Conservation (phyloP, 2,888 invertebrate genomes). For the Alloscopus bannaensis region DNA sequence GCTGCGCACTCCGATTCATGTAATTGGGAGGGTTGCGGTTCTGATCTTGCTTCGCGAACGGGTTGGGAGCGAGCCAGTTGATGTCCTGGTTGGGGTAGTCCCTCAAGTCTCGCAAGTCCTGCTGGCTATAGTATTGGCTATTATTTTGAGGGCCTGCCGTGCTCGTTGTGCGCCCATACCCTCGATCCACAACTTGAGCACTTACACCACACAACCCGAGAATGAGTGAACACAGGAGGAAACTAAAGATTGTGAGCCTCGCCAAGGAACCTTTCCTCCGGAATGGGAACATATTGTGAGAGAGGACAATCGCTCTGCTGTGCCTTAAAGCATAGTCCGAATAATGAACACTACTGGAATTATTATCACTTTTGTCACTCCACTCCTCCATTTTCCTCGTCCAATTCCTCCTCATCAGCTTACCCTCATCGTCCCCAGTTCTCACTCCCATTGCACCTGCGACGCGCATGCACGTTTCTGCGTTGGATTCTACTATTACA, state of each 20-base stretch:
- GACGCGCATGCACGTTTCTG: too few species aligned
- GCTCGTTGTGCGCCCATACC: constrained; percentile 38
- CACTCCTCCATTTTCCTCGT: neutral
- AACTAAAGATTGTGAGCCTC: constrained; percentile 12
- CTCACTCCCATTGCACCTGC: too few species aligned
- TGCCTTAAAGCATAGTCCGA: too few species aligned
- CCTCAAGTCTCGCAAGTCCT: constrained; percentile 56
- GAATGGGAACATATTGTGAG: constrained; percentile 58
- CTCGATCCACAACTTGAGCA: constrained; percentile 48
- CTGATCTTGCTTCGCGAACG: constrained; percentile 53
- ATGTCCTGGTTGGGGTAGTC: constrained; percentile 62
- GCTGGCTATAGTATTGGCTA: constrained; percentile 17
- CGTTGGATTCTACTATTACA: too few species aligned
- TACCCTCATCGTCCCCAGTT: neutral
- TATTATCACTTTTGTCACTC: neutral
- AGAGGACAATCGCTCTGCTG: neutral
- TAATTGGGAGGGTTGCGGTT: neutral
- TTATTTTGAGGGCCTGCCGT: constrained; percentile 28
- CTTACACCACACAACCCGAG: constrained; percentile 6
- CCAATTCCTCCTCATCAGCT: neutral
- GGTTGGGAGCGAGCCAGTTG: constrained; percentile 68
- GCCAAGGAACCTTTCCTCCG: constrained; percentile 50
- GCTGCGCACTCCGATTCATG: neutral
- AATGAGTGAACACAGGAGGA: constrained; percentile 8
- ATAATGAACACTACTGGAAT: too few species aligned